Conservation (phyloP, 1,140 invertebrate species). For the Lasioglossum albipes region DNA sequence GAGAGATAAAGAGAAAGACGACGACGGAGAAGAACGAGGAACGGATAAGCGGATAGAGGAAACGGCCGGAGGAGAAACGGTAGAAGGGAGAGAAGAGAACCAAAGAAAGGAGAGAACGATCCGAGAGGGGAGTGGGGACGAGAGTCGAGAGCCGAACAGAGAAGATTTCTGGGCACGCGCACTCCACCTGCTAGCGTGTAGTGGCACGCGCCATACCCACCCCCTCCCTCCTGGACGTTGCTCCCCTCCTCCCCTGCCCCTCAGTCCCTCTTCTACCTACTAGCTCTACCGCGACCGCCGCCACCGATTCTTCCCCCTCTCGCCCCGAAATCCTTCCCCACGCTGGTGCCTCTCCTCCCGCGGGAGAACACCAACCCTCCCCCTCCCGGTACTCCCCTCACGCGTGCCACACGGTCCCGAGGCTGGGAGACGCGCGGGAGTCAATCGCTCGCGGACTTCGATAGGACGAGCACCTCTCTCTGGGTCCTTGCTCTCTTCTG, state of each 20-base stretch:
- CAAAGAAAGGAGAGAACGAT: constrained; percentile 45
- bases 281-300: constrained; percentile 55
- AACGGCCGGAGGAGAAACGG: background rate
- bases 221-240: constrained; percentile 53
- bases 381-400: constrained; percentile 62
- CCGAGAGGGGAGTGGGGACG: constrained; percentile 21
- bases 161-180: constrained; percentile 78
- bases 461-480: constrained; percentile 63
- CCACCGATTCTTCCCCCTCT: constrained; percentile 43
- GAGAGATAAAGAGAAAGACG: constrained; percentile 1
- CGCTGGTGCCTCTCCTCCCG: constrained; percentile 38
- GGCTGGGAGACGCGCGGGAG: constrained; percentile 70
- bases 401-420: constrained; percentile 72
- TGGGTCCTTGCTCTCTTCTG: constrained; percentile 40
- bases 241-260: constrained; percentile 49
- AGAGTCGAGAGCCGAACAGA: background rate
- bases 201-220: constrained; percentile 77
- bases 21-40: background rate
- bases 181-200: constrained; percentile 77
- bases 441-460: constrained; percentile 78
- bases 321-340: constrained; percentile 19
- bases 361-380: constrained; percentile 35
- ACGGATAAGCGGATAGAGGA: constrained; percentile 19
- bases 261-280: constrained; percentile 52
- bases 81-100: constrained; percentile 25